These are phyloP conservation scores for Antedon mediterranea DNA, from an alignment of 53 echinoderm and acorn worm species.

Conservation along the genomic window DNA sequence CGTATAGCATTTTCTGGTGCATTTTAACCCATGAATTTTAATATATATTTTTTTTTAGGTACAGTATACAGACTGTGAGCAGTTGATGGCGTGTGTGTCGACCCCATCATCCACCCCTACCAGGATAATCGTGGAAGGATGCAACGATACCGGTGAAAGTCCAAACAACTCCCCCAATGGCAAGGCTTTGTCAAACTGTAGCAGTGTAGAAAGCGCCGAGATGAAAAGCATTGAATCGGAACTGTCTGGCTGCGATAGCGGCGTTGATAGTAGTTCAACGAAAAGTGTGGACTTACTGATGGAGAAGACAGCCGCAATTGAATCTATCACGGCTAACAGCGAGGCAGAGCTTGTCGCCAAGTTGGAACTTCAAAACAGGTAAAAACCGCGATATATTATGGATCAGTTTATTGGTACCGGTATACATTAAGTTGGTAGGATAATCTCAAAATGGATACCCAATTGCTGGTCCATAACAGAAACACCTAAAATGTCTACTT, in stretches of 20 bases:
- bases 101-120: not conserved
- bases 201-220: not conserved
- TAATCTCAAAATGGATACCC: too few relatives aligned
- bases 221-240: not conserved
- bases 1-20: too few relatives aligned
- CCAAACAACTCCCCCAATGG: not conserved
- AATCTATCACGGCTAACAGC: slow-evolving; percentile 29
- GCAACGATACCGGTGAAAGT: not conserved
- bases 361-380: slow-evolving; percentile 64
- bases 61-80: not conserved
- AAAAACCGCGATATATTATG: too few relatives aligned
- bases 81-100: not conserved
- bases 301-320: slow-evolving; percentile 12
- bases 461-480: too few relatives aligned
- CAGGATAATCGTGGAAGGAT: not conserved
- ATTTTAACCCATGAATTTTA: too few relatives aligned
- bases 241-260: slow-evolving; percentile 3
- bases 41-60: not conserved
- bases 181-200: not conserved
- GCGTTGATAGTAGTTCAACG: not conserved
- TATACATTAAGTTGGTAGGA: too few relatives aligned
- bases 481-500: too few relatives aligned
- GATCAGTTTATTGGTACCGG: too few relatives aligned
- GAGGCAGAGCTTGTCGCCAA: slow-evolving; percentile 61
- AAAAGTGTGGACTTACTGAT: not conserved